phyloP scores from a whole-genome alignment of 2,113 vertebrate genomes.

The Pleuronectes platessa region DNA sequence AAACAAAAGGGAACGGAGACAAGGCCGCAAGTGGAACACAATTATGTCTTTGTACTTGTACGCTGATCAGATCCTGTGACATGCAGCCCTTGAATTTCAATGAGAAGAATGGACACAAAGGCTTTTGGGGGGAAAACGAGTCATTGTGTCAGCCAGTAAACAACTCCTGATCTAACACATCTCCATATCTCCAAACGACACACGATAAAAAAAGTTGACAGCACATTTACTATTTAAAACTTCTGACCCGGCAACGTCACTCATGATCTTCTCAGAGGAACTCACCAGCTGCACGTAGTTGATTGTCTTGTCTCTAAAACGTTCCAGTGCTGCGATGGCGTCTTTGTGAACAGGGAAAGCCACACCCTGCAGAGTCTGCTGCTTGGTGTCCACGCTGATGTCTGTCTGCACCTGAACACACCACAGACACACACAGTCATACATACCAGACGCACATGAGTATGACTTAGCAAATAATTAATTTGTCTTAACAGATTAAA shows the following conservation, averaged over 20 bases:
- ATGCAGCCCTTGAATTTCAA: slow-evolving; percentile 59
- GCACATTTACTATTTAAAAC: background rate
- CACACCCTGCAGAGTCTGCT: slow-evolving; percentile 94
- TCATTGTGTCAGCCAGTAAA: slow-evolving; percentile 47
- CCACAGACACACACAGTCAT: slow-evolving; percentile 16
- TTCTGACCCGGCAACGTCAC: background rate
- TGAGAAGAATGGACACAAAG: slow-evolving; percentile 59
- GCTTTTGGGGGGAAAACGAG: slow-evolving; percentile 40
- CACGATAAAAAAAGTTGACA: background rate
- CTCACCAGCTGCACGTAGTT: slow-evolving; percentile 97
- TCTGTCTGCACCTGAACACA: slow-evolving; percentile 89
- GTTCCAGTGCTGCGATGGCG: slow-evolving; percentile 89
- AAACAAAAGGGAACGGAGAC: slow-evolving; percentile 34
- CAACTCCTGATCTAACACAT: background rate
- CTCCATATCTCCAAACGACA: slow-evolving; percentile 3
- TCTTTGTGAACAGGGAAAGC: slow-evolving; percentile 92
- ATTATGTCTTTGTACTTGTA: slow-evolving; percentile 60
- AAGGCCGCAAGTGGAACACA: slow-evolving; percentile 37
- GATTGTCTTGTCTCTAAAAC: slow-evolving; percentile 86
- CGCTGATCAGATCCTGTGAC: slow-evolving; percentile 61
- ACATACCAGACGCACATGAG: background rate
- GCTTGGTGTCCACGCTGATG: slow-evolving; percentile 91
- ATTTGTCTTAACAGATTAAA: too few relatives aligned
- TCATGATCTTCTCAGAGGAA: slow-evolving; percentile 28
- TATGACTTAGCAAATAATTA: background rate